Conservation (phyloP, 1,140 invertebrate genomes). For the Amphibalanus amphitrite region DNA sequence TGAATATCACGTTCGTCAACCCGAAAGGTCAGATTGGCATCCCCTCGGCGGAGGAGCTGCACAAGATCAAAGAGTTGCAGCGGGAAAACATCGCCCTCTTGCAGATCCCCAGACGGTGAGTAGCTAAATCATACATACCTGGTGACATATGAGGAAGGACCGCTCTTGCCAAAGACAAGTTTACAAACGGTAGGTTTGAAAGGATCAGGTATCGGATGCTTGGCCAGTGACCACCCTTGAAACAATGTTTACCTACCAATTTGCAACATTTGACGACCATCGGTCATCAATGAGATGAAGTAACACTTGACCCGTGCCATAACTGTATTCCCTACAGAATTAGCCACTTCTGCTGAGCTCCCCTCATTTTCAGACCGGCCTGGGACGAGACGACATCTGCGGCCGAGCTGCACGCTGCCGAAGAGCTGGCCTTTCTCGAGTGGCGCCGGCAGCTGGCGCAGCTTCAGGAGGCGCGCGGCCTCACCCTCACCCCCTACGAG, state of each 20-base stretch:
- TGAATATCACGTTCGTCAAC: constrained; percentile 64
- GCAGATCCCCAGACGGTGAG: constrained; percentile 53
- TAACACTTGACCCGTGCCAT: too few species aligned
- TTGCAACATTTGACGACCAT: too few species aligned
- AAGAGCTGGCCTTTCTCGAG: constrained; percentile 64
- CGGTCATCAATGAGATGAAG: too few species aligned
- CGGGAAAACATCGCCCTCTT: constrained; percentile 44
- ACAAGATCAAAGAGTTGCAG: constrained; percentile 39
- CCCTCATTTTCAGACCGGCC: constrained; percentile 58
- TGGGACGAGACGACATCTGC: constrained; percentile 58
- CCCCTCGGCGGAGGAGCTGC: constrained; percentile 42
- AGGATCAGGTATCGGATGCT: too few species aligned
- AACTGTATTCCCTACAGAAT: too few species aligned
- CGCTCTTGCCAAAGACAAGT: too few species aligned
- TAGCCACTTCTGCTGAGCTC: too few species aligned
- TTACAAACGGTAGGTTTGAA: too few species aligned
- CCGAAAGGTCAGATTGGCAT: constrained; percentile 39
- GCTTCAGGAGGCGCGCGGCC: constrained; percentile 58
- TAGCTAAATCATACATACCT: too few species aligned
- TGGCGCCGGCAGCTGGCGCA: constrained; percentile 67
- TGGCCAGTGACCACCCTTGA: too few species aligned
- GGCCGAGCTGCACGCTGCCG: constrained; percentile 54
- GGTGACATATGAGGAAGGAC: too few species aligned
- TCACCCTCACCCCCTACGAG: constrained; percentile 90
- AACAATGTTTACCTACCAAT: too few species aligned